Base-by-base conservation (phyloP, 2,113 vertebrate species). In the Stictonetta naevosa region DNA sequence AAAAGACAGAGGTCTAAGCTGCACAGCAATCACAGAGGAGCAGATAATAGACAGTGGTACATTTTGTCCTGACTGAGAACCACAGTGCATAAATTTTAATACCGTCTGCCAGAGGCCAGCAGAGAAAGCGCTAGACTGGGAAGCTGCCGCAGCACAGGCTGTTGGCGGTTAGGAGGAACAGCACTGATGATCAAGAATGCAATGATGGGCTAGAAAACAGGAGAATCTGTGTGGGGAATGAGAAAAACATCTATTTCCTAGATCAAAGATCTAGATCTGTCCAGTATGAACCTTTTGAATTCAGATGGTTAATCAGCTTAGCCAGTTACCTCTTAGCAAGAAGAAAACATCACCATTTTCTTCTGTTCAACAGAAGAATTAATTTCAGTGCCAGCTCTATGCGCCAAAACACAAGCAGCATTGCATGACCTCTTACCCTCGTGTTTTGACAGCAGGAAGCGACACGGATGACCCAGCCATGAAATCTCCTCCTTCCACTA, bases 401-500 rank as follows among this genome's bases (percentile, higher is more conserved):
- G 15, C 9, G 21, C 3, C 34, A 74, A 48, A 59, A 52, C 31
- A 5, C 1, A 26, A 38, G 62, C 4, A 29, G 19, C 55, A 11
- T 28, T 73, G 36, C n/a, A 71, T 74, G 50, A n/a, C 52, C 21
- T 85, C 44, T 82, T 76, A 52, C 13, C 20, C 40, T 76, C 56
- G 13, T 94, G 52, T 59, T 84, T 87, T 87, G 60, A 63, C 94
- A 71, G 73, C 91, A 85, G 96, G 86, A 86, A 95, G 83, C 11
- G 97, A 98, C 96, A 83, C 60, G 48, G 97, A 98, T 13, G 98
- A 98, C 48, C 97, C 97, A 92, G 84, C 87, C 44, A 96, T 98
- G 63, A 98, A 98, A 93, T 98, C 98, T 64, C 98, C 98, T 72
- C 98, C 98, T 12, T 97, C 98, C 82, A 98, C 96, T 20, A 94